Conservation (phyloP, 2,797 vertebrate species). For the Gorsachius magnificus region DNA sequence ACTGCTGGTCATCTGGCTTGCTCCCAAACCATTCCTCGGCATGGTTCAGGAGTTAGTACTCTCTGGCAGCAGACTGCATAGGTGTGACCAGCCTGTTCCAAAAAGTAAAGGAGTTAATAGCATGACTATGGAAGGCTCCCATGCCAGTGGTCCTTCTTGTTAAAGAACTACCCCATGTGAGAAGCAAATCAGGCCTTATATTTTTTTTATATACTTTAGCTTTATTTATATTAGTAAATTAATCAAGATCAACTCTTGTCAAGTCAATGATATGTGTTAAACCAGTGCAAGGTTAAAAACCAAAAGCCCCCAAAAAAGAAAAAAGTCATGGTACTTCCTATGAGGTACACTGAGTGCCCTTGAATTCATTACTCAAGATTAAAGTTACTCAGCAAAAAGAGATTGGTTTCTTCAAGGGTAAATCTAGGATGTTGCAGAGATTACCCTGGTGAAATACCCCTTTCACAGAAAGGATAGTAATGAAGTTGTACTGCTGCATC, state of each 20-base stretch:
- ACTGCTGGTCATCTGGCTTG: not conserved
- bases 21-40: not conserved
- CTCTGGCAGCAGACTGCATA: not conserved
- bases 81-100: not conserved
- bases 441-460: not conserved
- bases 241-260: not conserved
- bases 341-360: not conserved
- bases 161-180: not conserved
- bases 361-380: not conserved
- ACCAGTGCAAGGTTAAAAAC: not conserved
- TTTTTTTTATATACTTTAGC: not conserved
- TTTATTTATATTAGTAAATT: not conserved
- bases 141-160: not conserved
- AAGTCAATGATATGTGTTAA: not conserved
- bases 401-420: not conserved
- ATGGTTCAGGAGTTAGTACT: not conserved
- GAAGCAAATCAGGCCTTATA: not conserved
- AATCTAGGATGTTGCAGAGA: not conserved
- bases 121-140: not conserved
- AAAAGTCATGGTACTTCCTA: not conserved
- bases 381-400: not conserved
- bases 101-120: not conserved
- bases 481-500: not conserved
- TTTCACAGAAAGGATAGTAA: not conserved
- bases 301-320: not conserved